phyloP scores from a whole-genome alignment of 2,888 invertebrate genomes.

The Dicranocentrus wangi region DNA sequence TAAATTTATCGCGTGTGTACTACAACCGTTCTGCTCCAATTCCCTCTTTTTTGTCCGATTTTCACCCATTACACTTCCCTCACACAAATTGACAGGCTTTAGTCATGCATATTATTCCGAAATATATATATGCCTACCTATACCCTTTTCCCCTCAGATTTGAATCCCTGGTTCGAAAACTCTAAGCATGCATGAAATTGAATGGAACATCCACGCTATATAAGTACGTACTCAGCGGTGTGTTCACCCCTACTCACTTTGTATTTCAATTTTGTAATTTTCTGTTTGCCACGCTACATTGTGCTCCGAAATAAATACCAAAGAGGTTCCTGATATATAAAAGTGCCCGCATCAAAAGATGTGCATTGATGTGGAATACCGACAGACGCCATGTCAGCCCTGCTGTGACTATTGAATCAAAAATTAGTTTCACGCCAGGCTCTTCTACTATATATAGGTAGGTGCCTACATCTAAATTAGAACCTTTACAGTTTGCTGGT shows the following conservation, averaged over 20 bases:
- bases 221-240: neutral
- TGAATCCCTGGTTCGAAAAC: neutral
- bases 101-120: too few relatives aligned
- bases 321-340: too few relatives aligned
- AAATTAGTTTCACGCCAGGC: neutral
- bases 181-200: constrained; percentile 3
- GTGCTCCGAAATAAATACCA: neutral
- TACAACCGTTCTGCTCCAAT: too few relatives aligned
- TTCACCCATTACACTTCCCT: constrained; percentile 26
- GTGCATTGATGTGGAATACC: neutral
- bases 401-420: neutral
- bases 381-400: neutral
- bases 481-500: neutral
- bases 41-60: constrained; percentile 15
- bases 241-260: neutral
- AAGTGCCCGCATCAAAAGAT: neutral
- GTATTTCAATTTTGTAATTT: neutral
- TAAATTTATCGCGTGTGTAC: too few relatives aligned
- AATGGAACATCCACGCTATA: neutral
- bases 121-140: too few relatives aligned
- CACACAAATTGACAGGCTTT: neutral
- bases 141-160: too few relatives aligned
- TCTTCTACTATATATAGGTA: neutral
- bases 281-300: neutral
- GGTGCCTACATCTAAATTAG: neutral